A percentile compares a stretch with the other conserved stretches of the same genome.
phyloP scores from a whole-genome alignment of 2,113 vertebrate species.

The Megalops atlanticus region DNA sequence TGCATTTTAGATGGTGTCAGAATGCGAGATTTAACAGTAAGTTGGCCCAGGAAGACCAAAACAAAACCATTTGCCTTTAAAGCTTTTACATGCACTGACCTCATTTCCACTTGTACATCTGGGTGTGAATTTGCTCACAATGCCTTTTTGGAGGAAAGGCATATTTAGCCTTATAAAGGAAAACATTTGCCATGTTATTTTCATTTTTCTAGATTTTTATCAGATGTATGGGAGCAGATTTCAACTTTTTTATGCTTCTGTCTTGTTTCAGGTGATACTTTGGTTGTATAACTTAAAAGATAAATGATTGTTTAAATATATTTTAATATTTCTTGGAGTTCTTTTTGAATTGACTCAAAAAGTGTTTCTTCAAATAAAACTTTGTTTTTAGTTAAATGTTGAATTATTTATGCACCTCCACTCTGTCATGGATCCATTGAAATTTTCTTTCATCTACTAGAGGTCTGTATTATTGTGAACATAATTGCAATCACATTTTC shows the following conservation, averaged over 20 bases:
- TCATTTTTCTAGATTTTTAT: background rate
- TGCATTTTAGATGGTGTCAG: background rate
- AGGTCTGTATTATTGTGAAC: no score
- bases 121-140: background rate
- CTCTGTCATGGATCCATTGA: background rate
- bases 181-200: background rate
- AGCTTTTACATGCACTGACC: no score
- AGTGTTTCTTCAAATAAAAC: slow-evolving; percentile 6
- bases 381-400: background rate
- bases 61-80: background rate
- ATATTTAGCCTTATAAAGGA: background rate
- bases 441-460: background rate
- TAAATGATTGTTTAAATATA: background rate
- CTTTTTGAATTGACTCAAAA: background rate
- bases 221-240: background rate
- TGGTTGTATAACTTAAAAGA: background rate
- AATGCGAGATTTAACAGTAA: background rate
- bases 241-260: background rate
- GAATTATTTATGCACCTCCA: background rate
- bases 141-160: no score
- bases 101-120: background rate
- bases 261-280: background rate
- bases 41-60: slow-evolving; percentile 1
- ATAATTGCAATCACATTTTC: no score
- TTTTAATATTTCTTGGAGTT: background rate